Evolutionary conservation across 2,888 invertebrate species (phyloP).

Genomic region (Sesia bembeciformis): DNA sequence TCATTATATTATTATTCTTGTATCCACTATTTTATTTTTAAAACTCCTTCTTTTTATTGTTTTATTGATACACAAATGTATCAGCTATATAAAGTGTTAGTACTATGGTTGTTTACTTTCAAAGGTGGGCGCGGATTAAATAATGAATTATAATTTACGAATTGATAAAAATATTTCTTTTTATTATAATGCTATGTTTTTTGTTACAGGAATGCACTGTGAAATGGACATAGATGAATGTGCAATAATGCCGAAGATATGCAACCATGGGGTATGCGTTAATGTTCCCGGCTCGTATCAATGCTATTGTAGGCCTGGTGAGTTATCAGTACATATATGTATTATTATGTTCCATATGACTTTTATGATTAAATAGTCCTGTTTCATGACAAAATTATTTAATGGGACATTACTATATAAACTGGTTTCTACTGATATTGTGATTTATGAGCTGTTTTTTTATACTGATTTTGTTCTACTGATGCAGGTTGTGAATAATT

Average conservation of each 20-base stretch:
- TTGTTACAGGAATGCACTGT: constrained; percentile 65
- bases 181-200: constrained; percentile 1
- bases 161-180: not conserved
- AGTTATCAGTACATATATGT: not conserved
- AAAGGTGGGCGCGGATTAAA: constrained; percentile 5
- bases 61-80: constrained; percentile 6
- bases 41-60: too few relatives aligned
- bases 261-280: constrained; percentile 88
- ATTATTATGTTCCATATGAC: not conserved
- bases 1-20: not conserved
- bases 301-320: constrained; percentile 89
- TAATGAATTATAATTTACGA: not conserved
- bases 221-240: constrained; percentile 86
- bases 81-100: constrained; percentile 5
- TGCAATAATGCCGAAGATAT: constrained; percentile 73
- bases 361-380: too few relatives aligned
- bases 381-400: too few relatives aligned
- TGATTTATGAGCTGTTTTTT: too few relatives aligned
- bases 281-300: constrained; percentile 84
- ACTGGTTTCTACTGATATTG: too few relatives aligned
- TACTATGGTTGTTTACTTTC: constrained; percentile 7
- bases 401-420: too few relatives aligned
- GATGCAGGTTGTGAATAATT: too few relatives aligned
- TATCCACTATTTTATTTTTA: not conserved
- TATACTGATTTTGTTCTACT: too few relatives aligned